Percentiles rank a stretch among this genome's conserved stretches.
phyloP scores from a whole-genome alignment of 2,888 invertebrate genomes.

The Yponomeuta malinellus region DNA sequence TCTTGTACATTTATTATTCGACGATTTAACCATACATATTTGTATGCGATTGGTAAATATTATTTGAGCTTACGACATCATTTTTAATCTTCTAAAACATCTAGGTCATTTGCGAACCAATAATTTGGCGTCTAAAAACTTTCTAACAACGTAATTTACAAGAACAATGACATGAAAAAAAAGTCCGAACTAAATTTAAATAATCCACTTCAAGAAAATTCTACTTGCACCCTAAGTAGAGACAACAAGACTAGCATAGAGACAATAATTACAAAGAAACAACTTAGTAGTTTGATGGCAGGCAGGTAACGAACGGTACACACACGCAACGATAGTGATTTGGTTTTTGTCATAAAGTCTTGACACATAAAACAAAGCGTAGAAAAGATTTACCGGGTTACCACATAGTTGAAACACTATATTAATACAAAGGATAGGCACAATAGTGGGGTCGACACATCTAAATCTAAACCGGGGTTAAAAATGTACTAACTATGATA shows the following conservation, averaged over 20 bases:
- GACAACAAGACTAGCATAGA: neutral
- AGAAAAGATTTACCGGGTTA: neutral
- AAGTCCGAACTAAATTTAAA: neutral
- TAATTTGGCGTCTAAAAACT: neutral
- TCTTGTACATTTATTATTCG: constrained; percentile 41
- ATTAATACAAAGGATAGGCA: constrained; percentile 11
- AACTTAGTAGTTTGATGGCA: neutral
- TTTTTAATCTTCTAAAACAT: neutral
- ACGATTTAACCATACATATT: constrained; percentile 16
- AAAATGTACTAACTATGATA: neutral
- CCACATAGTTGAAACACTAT: neutral
- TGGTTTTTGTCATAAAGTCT: neutral
- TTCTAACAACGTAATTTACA: neutral
- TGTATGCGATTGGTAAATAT: constrained; percentile 10
- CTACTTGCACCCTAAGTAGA: neutral
- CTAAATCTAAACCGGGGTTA: constrained; percentile 6
- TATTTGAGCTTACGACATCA: constrained; percentile 6
- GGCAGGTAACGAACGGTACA: neutral
- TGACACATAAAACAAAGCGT: neutral
- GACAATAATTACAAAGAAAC: neutral
- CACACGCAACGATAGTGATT: no score
- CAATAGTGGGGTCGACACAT: constrained; percentile 9
- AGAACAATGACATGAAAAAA: neutral
- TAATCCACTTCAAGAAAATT: neutral
- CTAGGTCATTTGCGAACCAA: neutral